Evolutionary conservation across 1,140 invertebrate species (phyloP), one percentile per base, ranked within the genome.

Genomic region (Anoplophora glabripennis): DNA sequence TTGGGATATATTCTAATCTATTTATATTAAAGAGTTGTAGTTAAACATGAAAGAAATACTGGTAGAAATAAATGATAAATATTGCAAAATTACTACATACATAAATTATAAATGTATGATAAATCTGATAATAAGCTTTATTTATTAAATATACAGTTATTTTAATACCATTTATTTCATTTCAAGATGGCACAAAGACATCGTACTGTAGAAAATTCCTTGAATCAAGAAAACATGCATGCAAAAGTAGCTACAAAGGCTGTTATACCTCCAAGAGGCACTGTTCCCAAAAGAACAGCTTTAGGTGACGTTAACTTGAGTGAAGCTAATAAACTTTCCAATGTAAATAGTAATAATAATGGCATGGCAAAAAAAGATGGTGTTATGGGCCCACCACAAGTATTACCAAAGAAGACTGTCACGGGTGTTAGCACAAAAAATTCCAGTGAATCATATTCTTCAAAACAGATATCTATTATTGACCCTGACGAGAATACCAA

Each of bases 401-500:
- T 35, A 8, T 9, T 33, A 9, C 3, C 44, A 12, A 62, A 52
- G 33, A 61, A 55, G 35, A 41, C 35, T 12, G 35, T 14, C 10
- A 36, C 11, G 7, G n/a, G n/a, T n/a, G n/a, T n/a, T n/a, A 53
- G 53, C 18, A 48, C 47, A 17, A 33, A 48, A 11, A 37, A 7
- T 17, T 40, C 4, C 4, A 4, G 4, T 35, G 15, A 35, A n/a
- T 57, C 68, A 0, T 63, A 53, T 37, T 66, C 66, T 1, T 37
- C 47, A 8, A 59, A 66, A 51, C 58, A 65, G 38, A 41, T 65
- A 0, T 11, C 15, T 12, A 60, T 66, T 12, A 42, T 59, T 35
- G 65, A 72, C 40, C 58, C 61, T 12, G 92, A 94, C 75, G 83
- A 85, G 68, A 84, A 88, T 61, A 88, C 89, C 67, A 77, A 74